Base-by-base conservation (phyloP, 2,797 vertebrate genomes). In the Luscinia luscinia region DNA sequence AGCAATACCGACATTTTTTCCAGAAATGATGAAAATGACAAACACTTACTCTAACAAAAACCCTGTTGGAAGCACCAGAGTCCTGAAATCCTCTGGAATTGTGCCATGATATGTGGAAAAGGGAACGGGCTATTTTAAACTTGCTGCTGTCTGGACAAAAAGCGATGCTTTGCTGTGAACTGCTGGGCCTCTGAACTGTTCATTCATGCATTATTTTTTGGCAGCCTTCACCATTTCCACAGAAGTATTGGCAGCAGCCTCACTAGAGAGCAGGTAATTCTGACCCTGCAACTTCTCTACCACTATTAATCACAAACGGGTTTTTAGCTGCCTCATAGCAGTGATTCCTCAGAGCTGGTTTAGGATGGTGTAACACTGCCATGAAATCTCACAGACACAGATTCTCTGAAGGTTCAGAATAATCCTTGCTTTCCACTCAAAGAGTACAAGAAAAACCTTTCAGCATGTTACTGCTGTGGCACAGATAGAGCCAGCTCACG, bases 11-110 rank as follows among this genome's bases (percentile, higher is more conserved):
- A 51, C 17, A 7, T 73, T 88, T 64, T 57, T 94, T 69, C 88
- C 40, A 76, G 22, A 97, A 95, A 95, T 34, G 1, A 83, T 80
- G 64, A 93, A 94, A 88, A 95, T 93, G 69, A 93, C 58, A 27
- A 73, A 66, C 79, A 69, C 57, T 72, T 51, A 51, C 20, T 54
- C 13, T 23, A 81, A 91, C 69, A 93, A 93, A 87, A 94, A 18
- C 52, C 15, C 77, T n/a, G 27, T 15, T 88, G 77, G 70, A 93
- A 92, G 54, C 40, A 89, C 20, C 43, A 85, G 68, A 67, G 38
- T 49, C 70, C 70, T 79, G 40, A 75, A 94, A 87, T 91, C 48
- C 40, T 93, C 5, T 0, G 66, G 73, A 59, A 30, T 10, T n/a
- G 30, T 74, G 74, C 81, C 93, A 67, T 6, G 41, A 52, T 66